These are phyloP conservation scores for Papilio elwesi DNA, from an alignment of 2,888 invertebrate species.

Conservation along the genomic window DNA sequence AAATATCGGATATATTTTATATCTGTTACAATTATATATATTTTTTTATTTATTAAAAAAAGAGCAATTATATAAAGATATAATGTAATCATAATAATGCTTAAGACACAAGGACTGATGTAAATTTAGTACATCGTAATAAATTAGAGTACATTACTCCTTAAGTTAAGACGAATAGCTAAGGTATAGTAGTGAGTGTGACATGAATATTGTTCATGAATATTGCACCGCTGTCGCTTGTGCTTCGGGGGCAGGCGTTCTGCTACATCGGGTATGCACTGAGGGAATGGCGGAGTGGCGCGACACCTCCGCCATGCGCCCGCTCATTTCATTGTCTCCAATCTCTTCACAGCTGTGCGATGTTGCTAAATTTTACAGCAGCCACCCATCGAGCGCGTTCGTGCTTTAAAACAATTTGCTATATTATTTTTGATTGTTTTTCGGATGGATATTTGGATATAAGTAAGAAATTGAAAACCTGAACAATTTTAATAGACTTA, in stretches of 20 bases:
- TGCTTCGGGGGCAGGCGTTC: constrained; percentile 49
- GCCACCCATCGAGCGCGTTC: constrained; percentile 26
- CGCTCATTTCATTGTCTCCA: constrained; percentile 80
- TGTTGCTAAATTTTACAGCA: constrained; percentile 47
- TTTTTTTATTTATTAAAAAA: no score
- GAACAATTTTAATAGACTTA: no score
- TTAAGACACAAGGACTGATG: background rate
- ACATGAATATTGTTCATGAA: constrained; percentile 32
- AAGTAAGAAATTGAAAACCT: background rate
- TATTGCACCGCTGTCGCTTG: constrained; percentile 32
- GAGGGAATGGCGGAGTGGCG: constrained; percentile 76
- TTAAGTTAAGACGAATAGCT: background rate
- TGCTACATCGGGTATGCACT: constrained; percentile 81
- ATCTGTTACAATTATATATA: no score
- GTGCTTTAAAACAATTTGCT: constrained; percentile 19
- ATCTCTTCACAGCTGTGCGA: constrained; percentile 53
- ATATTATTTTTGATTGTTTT: constrained; percentile 4
- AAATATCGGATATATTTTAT: no score
- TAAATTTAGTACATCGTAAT: background rate
- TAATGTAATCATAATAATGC: no score
- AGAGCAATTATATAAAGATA: no score
- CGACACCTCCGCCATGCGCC: constrained; percentile 72
- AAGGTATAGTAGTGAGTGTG: background rate
- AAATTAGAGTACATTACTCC: constrained; percentile 10
- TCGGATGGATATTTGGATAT: background rate